Percentiles rank a stretch among this genome's conserved stretches.
These are phyloP conservation scores for Strix occidentalis DNA, from an alignment of 2,797 vertebrate species.

Conservation along the genomic window DNA sequence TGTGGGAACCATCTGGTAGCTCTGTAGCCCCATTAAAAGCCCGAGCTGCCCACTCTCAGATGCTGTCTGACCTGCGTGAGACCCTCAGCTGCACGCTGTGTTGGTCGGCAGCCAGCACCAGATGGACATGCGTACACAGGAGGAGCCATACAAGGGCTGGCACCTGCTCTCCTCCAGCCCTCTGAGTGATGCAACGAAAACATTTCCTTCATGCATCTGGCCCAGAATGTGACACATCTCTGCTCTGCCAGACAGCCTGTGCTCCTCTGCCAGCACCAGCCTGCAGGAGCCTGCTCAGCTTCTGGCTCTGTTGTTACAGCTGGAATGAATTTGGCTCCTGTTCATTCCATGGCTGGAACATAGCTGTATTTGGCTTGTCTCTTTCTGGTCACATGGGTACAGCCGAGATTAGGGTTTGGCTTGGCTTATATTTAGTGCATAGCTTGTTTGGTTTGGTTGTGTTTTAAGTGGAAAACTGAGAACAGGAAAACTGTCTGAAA, in stretches of 20 bases:
- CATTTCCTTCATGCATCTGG: not conserved
- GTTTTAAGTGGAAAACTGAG: not conserved
- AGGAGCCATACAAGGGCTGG: not conserved
- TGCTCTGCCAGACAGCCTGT: not conserved
- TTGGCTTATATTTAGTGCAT: not conserved
- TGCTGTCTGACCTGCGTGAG: not conserved
- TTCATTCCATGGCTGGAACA: not conserved
- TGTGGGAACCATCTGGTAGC: not conserved
- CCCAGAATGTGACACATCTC: not conserved
- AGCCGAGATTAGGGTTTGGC: not conserved
- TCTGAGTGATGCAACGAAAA: not conserved
- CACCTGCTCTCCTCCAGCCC: not conserved
- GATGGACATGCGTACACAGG: not conserved
- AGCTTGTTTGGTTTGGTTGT: not conserved
- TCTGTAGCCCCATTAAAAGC: not conserved
- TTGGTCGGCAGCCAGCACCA: fast-evolving
- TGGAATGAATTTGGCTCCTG: not conserved
- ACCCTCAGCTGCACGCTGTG: not conserved
- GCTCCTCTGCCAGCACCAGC: not conserved
- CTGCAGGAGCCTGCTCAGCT: not conserved
- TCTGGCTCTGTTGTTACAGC: not conserved
- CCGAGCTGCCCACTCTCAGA: not conserved
- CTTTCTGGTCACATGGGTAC: not conserved
- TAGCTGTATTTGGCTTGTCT: not conserved
- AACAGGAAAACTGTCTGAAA: not conserved